phyloP scores from a whole-genome alignment of 2,888 invertebrate genomes.

The Muschampia plurimacula region DNA sequence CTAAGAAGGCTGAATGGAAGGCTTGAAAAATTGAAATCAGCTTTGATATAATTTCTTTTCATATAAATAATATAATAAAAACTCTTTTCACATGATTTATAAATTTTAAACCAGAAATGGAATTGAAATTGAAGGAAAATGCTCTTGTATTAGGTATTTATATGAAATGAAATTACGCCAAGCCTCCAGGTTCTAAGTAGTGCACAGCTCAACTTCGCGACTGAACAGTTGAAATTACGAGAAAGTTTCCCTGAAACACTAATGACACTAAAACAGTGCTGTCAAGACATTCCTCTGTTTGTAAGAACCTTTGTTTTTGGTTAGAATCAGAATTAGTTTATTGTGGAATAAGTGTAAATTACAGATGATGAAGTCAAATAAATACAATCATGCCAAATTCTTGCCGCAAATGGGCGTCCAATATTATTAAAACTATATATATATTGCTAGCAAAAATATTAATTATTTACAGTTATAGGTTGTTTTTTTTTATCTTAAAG shows the following conservation, averaged over 20 bases:
- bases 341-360: too few relatives aligned
- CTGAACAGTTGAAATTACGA: slow-evolving; percentile 17
- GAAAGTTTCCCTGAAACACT: slow-evolving; percentile 11
- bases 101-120: neutral
- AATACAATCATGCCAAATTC: too few relatives aligned
- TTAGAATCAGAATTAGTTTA: neutral
- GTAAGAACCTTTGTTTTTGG: slow-evolving; percentile 6
- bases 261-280: slow-evolving; percentile 10
- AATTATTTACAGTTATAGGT: too few relatives aligned
- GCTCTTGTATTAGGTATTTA: neutral
- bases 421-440: too few relatives aligned
- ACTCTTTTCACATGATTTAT: neutral
- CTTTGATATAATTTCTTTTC: too few relatives aligned
- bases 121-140: neutral
- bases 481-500: too few relatives aligned
- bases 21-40: too few relatives aligned
- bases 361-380: too few relatives aligned
- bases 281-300: slow-evolving; percentile 4
- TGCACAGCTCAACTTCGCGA: slow-evolving; percentile 2
- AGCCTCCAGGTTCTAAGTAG: neutral
- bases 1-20: too few relatives aligned
- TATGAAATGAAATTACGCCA: neutral
- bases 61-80: too few relatives aligned
- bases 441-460: too few relatives aligned
- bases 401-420: too few relatives aligned